phyloP scores from a whole-genome alignment of 2,797 vertebrate genomes.

The Enteromius trimaculatus region DNA sequence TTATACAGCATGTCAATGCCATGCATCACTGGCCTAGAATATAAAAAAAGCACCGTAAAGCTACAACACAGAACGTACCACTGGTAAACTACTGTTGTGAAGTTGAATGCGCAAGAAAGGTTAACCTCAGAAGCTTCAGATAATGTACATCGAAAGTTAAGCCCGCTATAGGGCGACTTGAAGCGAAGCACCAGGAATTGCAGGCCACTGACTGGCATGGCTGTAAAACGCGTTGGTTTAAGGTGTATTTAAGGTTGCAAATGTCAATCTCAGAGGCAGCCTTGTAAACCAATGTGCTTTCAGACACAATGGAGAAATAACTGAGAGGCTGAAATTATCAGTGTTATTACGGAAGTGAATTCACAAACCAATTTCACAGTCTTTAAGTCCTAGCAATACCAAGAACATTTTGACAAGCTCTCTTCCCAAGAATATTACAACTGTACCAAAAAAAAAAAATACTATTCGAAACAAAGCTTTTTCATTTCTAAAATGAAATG shows the following conservation, averaged over 20 bases:
- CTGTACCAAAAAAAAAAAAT: not conserved
- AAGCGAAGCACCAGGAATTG: conserved; percentile 49
- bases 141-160: conserved; percentile 31
- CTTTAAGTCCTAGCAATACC: conserved; percentile 39
- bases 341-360: not conserved
- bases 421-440: conserved; percentile 14
- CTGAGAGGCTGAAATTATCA: not conserved
- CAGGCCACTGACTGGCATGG: conserved; percentile 46
- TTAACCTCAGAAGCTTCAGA: conserved; percentile 30
- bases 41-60: conserved; percentile 33
- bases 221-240: conserved; percentile 31
- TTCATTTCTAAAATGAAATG: conserved; percentile 59
- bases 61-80: conserved; percentile 43
- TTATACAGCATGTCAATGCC: conserved; percentile 23
- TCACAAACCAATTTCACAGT: conserved; percentile 46
- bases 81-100: conserved; percentile 7
- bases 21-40: conserved; percentile 38
- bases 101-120: conserved; percentile 26
- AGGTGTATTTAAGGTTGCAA: conserved; percentile 42
- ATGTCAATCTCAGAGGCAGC: not conserved
- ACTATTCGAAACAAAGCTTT: conserved; percentile 24
- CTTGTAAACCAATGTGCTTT: conserved; percentile 9
- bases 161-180: conserved; percentile 17
- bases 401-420: conserved; percentile 10
- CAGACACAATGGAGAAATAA: not conserved